Evolutionary conservation across 2,113 vertebrate species (phyloP).

Genomic region (Corydoras maculifer): DNA sequence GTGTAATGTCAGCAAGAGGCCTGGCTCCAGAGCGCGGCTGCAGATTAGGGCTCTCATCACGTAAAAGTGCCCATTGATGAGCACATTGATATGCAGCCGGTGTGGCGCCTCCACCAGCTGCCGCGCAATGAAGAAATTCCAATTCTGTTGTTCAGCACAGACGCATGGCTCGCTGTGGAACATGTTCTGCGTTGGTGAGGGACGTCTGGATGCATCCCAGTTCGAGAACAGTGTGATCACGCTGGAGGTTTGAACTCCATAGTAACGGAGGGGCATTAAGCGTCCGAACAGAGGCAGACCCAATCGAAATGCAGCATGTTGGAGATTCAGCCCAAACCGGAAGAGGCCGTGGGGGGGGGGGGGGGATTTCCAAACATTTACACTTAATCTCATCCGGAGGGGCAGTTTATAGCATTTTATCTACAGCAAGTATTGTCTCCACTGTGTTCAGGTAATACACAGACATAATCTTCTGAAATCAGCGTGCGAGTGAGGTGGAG

Average conservation of each 20-base stretch:
- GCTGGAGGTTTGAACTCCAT: neutral
- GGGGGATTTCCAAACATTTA: too few relatives aligned
- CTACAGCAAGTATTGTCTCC: too few relatives aligned
- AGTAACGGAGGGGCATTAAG: too few relatives aligned
- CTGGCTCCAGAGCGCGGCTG: constrained; percentile 54
- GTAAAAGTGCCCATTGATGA: constrained; percentile 58
- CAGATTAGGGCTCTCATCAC: constrained; percentile 57
- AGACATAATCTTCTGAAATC: too few relatives aligned
- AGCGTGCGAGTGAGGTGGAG: too few relatives aligned
- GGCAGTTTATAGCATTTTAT: too few relatives aligned
- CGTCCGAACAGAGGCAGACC: too few relatives aligned
- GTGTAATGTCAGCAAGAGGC: constrained; percentile 62
- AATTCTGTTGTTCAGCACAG: constrained; percentile 3
- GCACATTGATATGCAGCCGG: constrained; percentile 60
- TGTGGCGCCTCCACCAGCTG: constrained; percentile 36
- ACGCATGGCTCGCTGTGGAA: neutral
- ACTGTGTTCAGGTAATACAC: too few relatives aligned
- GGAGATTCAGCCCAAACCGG: too few relatives aligned
- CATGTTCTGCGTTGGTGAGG: neutral
- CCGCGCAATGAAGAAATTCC: constrained; percentile 24
- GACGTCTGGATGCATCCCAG: neutral
- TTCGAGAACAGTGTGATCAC: neutral
- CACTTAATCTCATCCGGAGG: too few relatives aligned
- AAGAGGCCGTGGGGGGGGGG: too few relatives aligned
- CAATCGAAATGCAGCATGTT: too few relatives aligned